These are phyloP conservation scores for Orius insidiosus DNA, from an alignment of 1,140 invertebrate species.

Conservation along the genomic window DNA sequence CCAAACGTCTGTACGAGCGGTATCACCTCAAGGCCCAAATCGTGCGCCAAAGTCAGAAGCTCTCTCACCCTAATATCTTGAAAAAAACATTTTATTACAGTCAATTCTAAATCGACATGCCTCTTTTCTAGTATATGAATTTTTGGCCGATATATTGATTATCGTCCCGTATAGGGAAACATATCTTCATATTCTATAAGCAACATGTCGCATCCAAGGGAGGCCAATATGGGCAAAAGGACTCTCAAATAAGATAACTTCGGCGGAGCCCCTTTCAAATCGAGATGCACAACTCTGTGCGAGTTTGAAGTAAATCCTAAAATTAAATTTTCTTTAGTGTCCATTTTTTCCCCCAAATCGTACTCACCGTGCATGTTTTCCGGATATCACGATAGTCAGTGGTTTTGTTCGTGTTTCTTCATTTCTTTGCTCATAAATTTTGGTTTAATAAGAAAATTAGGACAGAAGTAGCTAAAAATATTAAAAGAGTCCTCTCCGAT, in stretches of 20 bases:
- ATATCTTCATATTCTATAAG: conserved; percentile 37
- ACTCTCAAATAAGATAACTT: conserved; percentile 29
- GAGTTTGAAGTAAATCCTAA: too few relatives aligned
- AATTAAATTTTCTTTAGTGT: too few relatives aligned
- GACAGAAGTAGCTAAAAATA: too few relatives aligned
- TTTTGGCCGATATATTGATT: conserved; percentile 24
- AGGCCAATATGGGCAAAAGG: conserved; percentile 34
- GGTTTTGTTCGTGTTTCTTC: too few relatives aligned
- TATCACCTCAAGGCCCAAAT: conserved; percentile 31
- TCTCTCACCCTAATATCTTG: conserved; percentile 19
- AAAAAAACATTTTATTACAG: neutral
- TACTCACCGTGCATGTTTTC: too few relatives aligned
- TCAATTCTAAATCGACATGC: neutral
- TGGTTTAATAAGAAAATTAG: too few relatives aligned
- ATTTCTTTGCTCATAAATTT: too few relatives aligned
- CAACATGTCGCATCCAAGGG: conserved; percentile 32
- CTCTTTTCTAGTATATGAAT: conserved; percentile 25
- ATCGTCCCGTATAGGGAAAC: conserved; percentile 31
- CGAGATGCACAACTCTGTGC: conserved; percentile 16
- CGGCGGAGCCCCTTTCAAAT: conserved; percentile 28
- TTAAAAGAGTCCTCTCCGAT: too few relatives aligned
- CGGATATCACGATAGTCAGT: too few relatives aligned
- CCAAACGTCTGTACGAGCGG: conserved; percentile 53
- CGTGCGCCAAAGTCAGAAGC: conserved; percentile 29
- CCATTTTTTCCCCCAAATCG: too few relatives aligned